Conservation (phyloP, 2,888 invertebrate species). For the Saturnia japonica region DNA sequence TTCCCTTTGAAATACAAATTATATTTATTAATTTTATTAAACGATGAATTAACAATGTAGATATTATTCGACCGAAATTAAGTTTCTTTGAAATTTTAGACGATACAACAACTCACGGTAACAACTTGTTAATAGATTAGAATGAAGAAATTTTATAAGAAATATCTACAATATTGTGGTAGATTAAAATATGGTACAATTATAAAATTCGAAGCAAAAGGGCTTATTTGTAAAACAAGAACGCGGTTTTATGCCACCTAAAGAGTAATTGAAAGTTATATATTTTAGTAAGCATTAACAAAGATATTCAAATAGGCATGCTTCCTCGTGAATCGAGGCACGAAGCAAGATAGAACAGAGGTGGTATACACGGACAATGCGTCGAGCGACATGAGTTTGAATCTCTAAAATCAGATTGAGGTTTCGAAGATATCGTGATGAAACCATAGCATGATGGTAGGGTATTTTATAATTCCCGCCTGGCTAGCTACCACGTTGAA, state of each 20-base stretch:
- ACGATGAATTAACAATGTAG: conserved; percentile 3
- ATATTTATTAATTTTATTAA: conserved; percentile 19
- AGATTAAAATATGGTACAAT: background rate
- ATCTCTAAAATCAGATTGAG: too few relatives aligned
- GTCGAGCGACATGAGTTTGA: too few relatives aligned
- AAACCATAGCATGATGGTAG: too few relatives aligned
- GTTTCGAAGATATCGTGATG: too few relatives aligned
- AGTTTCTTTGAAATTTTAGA: background rate
- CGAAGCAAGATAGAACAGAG: too few relatives aligned
- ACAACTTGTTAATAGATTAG: background rate
- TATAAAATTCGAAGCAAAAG: background rate
- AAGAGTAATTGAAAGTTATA: background rate
- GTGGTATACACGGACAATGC: too few relatives aligned
- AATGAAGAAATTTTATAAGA: background rate
- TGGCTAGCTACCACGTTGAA: too few relatives aligned
- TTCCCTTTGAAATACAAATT: conserved; percentile 33
- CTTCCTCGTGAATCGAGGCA: too few relatives aligned
- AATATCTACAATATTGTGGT: background rate
- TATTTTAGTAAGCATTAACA: too few relatives aligned
- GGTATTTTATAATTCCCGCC: too few relatives aligned
- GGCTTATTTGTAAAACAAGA: background rate
- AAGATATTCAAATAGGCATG: too few relatives aligned
- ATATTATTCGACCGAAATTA: background rate
- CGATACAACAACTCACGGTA: background rate
- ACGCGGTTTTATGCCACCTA: background rate